Evolutionary conservation across 2,888 invertebrate genomes (phyloP).

Genomic region (Andrena flavipes): DNA sequence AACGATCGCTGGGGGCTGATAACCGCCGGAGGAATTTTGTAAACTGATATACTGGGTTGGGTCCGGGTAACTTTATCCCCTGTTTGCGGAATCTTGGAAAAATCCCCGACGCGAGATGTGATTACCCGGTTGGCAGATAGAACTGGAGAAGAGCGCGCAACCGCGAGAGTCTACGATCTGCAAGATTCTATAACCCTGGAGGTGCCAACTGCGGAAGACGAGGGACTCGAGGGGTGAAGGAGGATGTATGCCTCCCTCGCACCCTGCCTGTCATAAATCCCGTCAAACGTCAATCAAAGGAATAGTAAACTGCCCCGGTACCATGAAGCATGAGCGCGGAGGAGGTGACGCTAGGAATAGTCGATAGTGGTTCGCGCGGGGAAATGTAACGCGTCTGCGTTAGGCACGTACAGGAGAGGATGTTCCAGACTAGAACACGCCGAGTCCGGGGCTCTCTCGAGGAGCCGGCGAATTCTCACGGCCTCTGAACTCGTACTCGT

Average conservation of each 20-base stretch:
- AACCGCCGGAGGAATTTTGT: not conserved
- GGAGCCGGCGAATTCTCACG: conserved; percentile 81
- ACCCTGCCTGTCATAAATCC: too few relatives aligned
- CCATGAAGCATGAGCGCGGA: conserved; percentile 51
- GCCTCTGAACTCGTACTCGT: conserved; percentile 83
- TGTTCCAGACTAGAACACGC: conserved; percentile 64
- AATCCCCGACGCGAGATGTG: too few relatives aligned
- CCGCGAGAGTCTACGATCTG: too few relatives aligned
- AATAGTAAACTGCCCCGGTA: conserved; percentile 31
- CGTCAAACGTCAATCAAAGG: conserved; percentile 61
- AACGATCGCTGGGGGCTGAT: conserved; percentile 24
- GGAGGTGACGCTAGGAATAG: conserved; percentile 53
- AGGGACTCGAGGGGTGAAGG: not conserved
- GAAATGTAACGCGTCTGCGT: conserved; percentile 61
- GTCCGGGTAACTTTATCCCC: too few relatives aligned
- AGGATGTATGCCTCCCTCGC: not conserved
- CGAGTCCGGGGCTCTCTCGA: conserved; percentile 43
- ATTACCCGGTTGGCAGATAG: too few relatives aligned
- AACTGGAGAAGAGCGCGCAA: too few relatives aligned
- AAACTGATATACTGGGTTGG: not conserved
- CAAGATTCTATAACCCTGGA: too few relatives aligned
- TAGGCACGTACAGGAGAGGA: conserved; percentile 32
- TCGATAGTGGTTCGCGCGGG: conserved; percentile 37
- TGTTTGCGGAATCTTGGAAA: too few relatives aligned
- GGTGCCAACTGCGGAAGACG: too few relatives aligned